Percentiles rank a stretch among this genome's conserved stretches.
Conservation (phyloP, 30 jellyfish, hydroid and myxozoan genomes). For the Phacellophora camtschatica region DNA sequence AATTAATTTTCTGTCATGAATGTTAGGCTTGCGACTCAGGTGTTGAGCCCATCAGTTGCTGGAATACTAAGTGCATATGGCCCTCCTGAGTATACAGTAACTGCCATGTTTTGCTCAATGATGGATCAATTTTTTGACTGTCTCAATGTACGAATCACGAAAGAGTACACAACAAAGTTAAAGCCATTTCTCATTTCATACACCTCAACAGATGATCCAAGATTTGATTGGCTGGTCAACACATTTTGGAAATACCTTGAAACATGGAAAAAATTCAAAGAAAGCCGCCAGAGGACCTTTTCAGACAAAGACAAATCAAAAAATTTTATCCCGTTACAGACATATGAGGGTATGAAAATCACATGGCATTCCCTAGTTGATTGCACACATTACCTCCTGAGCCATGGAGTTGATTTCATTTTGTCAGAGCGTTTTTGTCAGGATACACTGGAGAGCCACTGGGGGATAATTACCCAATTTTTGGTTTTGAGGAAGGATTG, state of each 20-base stretch:
- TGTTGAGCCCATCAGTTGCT: conserved; percentile 13
- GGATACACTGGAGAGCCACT: background rate
- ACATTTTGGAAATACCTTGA: background rate
- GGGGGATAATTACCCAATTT: background rate
- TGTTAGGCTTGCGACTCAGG: conserved; percentile 53
- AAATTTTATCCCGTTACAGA: background rate
- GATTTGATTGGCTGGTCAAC: background rate
- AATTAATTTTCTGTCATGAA: conserved; percentile 47
- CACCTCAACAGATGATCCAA: background rate
- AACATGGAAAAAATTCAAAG: background rate
- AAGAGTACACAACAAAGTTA: background rate
- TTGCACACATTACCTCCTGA: background rate
- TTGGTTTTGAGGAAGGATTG: background rate
- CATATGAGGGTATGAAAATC: background rate
- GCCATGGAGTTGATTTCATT: background rate
- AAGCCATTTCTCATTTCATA: background rate
- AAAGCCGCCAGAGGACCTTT: background rate
- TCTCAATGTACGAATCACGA: background rate
- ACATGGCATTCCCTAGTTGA: background rate
- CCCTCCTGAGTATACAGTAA: conserved; percentile 33
- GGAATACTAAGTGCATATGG: background rate
- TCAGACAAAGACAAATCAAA: background rate
- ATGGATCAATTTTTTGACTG: conserved; percentile 17
- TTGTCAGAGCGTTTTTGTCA: background rate
- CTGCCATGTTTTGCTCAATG: conserved; percentile 39